phyloP scores from a whole-genome alignment of 1,140 invertebrate species.

The Aphelenchoides besseyi region DNA sequence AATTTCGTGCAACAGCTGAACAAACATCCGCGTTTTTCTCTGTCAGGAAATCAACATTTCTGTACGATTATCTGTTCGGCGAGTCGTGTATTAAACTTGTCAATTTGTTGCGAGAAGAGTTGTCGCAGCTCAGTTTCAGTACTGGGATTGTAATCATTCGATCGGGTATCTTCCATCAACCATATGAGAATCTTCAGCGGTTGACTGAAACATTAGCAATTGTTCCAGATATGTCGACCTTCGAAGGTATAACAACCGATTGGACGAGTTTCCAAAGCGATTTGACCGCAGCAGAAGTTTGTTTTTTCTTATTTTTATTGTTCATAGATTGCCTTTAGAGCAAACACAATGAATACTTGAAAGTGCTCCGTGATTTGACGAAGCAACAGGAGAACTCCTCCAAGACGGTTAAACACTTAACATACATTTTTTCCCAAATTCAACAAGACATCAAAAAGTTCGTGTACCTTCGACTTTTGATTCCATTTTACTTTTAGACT shows the following conservation, averaged over 20 bases:
- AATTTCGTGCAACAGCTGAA: too few relatives aligned
- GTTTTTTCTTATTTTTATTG: slow-evolving; percentile 13
- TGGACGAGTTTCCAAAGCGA: slow-evolving; percentile 36
- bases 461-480: slow-evolving; percentile 1
- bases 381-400: slow-evolving; percentile 31
- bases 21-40: too few relatives aligned
- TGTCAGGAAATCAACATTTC: too few relatives aligned
- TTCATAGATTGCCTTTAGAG: slow-evolving; percentile 30
- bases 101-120: too few relatives aligned
- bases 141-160: too few relatives aligned
- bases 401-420: slow-evolving; percentile 55
- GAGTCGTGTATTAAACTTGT: too few relatives aligned
- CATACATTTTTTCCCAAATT: slow-evolving; percentile 44
- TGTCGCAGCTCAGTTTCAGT: too few relatives aligned
- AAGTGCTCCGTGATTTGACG: slow-evolving; percentile 43
- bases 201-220: neutral
- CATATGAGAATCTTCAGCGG: too few relatives aligned
- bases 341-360: slow-evolving; percentile 51
- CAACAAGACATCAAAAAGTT: slow-evolving; percentile 37
- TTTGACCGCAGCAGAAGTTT: slow-evolving; percentile 43
- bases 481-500: slow-evolving; percentile 28
- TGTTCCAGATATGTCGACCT: neutral
- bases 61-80: too few relatives aligned
- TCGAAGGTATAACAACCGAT: slow-evolving; percentile 30
- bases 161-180: too few relatives aligned